These are phyloP conservation scores for Drosophila neutralis DNA, from an alignment of 2,888 invertebrate species.

Conservation along the genomic window DNA sequence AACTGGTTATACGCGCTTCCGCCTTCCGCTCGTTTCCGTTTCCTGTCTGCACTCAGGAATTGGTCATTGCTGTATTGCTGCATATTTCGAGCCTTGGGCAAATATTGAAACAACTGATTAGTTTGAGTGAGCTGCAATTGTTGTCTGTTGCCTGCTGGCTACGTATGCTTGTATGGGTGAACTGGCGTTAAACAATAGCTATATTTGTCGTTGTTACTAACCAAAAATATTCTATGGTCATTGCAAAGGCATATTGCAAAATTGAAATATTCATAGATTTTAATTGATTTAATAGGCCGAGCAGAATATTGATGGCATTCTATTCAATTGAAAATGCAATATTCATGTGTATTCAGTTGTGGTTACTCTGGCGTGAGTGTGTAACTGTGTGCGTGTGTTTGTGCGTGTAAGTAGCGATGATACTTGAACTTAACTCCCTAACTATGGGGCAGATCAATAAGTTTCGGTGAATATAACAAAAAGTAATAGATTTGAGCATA, in stretches of 20 bases:
- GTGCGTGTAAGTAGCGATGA: slow-evolving; percentile 11
- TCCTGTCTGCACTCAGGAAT: slow-evolving; percentile 31
- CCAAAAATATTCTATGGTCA: slow-evolving; percentile 18
- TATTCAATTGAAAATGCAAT: slow-evolving; percentile 20
- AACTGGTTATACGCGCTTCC: slow-evolving; percentile 60
- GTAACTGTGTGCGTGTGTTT: neutral
- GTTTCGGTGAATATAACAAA: neutral
- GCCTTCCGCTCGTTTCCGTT: slow-evolving; percentile 63
- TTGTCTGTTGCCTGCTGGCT: slow-evolving; percentile 14
- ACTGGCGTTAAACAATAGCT: slow-evolving; percentile 29
- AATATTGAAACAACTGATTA: slow-evolving; percentile 78
- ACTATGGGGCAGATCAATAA: neutral
- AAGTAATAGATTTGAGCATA: neutral
- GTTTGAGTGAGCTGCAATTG: slow-evolving; percentile 63
- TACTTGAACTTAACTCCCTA: slow-evolving; percentile 4
- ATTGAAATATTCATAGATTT: slow-evolving; percentile 67
- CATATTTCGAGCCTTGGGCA: slow-evolving; percentile 35
- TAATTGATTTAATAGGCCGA: slow-evolving; percentile 64
- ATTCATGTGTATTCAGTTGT: slow-evolving; percentile 22
- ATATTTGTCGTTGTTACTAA: slow-evolving; percentile 54
- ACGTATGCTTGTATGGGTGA: neutral
- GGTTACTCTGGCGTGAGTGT: neutral
- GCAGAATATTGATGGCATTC: slow-evolving; percentile 24
- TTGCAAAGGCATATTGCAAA: slow-evolving; percentile 36
- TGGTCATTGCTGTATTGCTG: slow-evolving; percentile 2